A percentile compares a stretch with the other conserved stretches of the same genome.
Conservation (phyloP, 2,113 vertebrate genomes). For the Hiodon alosoides region DNA sequence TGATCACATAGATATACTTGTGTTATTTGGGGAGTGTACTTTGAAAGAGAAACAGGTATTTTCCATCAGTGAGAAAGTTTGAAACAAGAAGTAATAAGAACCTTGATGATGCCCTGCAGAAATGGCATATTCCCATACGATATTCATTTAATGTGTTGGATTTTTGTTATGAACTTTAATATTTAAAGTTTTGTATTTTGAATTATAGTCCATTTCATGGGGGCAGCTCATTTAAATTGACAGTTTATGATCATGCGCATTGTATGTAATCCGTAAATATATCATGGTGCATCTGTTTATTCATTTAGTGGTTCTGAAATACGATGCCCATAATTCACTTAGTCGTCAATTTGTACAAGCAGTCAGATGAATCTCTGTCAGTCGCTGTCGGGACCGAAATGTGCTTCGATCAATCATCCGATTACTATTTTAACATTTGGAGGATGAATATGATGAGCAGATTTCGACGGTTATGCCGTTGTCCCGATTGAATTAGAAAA, state of each 20-base stretch:
- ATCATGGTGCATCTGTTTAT: slow-evolving; percentile 17
- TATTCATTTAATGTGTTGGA: too few species aligned
- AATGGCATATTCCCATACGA: too few species aligned
- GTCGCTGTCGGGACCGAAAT: slow-evolving; percentile 46
- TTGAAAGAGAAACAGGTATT: too few species aligned
- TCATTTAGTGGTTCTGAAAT: slow-evolving; percentile 41
- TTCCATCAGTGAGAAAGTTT: too few species aligned
- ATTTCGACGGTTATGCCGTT: slow-evolving; percentile 31
- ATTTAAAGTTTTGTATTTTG: too few species aligned
- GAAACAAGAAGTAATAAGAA: too few species aligned
- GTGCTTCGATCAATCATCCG: slow-evolving; percentile 56
- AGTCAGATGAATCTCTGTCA: slow-evolving; percentile 55
- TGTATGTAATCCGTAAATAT: neutral
- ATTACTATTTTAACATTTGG: slow-evolving; percentile 43
- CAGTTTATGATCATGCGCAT: neutral
- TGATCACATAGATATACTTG: too few species aligned
- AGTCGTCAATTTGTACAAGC: slow-evolving; percentile 42
- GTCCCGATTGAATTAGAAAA: slow-evolving; percentile 32
- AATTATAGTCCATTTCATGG: neutral
- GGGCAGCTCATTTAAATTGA: neutral
- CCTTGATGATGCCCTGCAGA: too few species aligned
- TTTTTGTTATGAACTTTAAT: too few species aligned
- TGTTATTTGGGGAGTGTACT: too few species aligned
- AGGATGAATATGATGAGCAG: slow-evolving; percentile 38
- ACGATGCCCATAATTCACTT: slow-evolving; percentile 44